Evolutionary conservation across 2,888 invertebrate genomes (phyloP).

Genomic region (Camponotus fellah): DNA sequence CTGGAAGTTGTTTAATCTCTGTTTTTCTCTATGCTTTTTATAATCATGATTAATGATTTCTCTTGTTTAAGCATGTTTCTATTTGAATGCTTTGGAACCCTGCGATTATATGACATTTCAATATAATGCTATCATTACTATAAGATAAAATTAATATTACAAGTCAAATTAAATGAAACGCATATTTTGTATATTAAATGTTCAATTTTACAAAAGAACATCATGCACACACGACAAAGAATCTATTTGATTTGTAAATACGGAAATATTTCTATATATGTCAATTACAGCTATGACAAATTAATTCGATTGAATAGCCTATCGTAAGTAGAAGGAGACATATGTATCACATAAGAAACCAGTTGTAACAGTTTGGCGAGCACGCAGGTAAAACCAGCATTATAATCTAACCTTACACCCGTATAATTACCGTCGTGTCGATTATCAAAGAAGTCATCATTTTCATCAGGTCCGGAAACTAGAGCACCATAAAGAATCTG

Average conservation of each 20-base stretch:
- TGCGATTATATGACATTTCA: neutral
- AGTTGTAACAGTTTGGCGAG: constrained; percentile 86
- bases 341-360: no score
- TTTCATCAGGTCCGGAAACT: constrained; percentile 88
- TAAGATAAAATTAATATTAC: constrained; percentile 18
- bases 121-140: neutral
- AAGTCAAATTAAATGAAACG: neutral
- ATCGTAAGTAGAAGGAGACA: constrained; percentile 21
- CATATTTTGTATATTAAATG: neutral
- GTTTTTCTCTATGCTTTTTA: neutral
- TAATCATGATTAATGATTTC: neutral
- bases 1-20: neutral
- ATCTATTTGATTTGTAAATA: neutral
- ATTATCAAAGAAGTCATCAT: constrained; percentile 87
- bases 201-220: neutral
- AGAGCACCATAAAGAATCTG: constrained; percentile 87
- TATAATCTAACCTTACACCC: constrained; percentile 88
- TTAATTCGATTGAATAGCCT: constrained; percentile 13
- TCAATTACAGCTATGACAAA: neutral
- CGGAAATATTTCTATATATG: neutral
- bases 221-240: neutral
- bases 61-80: neutral
- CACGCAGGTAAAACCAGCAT: constrained; percentile 87
- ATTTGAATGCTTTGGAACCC: neutral
- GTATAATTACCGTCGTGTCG: constrained; percentile 87